A percentile compares a stretch with the other conserved stretches of the same genome.
phyloP scores from a whole-genome alignment of 2,797 vertebrate genomes.

The Lagodon rhomboides region DNA sequence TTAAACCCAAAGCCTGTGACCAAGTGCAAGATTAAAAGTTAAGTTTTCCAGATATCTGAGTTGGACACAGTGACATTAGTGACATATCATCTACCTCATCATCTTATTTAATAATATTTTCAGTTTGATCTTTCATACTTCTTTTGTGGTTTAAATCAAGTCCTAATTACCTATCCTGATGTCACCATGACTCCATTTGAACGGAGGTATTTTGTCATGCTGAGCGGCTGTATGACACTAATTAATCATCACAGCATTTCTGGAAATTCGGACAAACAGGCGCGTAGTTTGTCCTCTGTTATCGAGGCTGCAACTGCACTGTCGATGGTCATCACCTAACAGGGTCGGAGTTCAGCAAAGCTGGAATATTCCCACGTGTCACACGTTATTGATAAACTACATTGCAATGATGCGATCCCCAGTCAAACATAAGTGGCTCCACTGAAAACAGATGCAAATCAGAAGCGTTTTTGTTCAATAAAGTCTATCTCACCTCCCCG shows the following conservation, averaged over 20 bases:
- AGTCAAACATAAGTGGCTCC: conserved; percentile 8
- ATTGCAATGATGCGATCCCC: neutral
- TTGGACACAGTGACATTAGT: neutral
- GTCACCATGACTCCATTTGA: neutral
- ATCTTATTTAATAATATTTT: neutral
- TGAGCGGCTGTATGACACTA: neutral
- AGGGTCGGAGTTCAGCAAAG: conserved; percentile 20
- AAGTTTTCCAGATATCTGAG: neutral
- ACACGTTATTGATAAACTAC: conserved; percentile 18
- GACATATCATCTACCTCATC: no score
- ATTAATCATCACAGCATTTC: neutral
- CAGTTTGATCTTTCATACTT: neutral
- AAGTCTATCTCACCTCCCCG: neutral
- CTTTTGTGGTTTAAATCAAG: neutral
- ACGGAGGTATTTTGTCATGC: neutral
- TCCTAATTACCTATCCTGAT: neutral
- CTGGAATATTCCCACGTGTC: conserved; percentile 10
- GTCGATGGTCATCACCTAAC: conserved; percentile 39
- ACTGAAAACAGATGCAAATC: conserved; percentile 12
- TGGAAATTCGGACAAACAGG: conserved; percentile 10
- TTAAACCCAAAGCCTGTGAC: neutral
- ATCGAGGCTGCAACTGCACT: conserved; percentile 7
- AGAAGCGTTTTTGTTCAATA: conserved; percentile 17
- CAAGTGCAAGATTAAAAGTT: neutral
- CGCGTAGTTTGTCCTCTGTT: conserved; percentile 21